Conservation (phyloP, 2,113 vertebrate species). For the Melanerpes formicivorus region DNA sequence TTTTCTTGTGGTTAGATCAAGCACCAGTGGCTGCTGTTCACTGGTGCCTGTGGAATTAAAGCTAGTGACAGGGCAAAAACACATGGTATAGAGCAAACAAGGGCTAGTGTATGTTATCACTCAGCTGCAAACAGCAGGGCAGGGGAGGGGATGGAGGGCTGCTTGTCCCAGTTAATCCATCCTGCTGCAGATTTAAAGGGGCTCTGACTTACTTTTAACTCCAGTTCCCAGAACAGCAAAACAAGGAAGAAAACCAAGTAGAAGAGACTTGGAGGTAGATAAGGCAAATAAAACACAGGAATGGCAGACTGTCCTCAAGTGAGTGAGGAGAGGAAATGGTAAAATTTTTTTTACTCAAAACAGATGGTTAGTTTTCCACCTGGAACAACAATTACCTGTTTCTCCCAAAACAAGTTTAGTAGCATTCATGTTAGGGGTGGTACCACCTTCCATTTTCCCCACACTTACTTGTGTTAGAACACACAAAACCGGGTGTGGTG, state of each 20-base stretch:
- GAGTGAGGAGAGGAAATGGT: background rate
- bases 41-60: conserved; percentile 40
- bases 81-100: background rate
- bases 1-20: background rate
- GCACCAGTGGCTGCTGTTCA: conserved; percentile 8
- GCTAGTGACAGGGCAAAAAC: background rate
- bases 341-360: conserved; percentile 13
- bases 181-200: background rate
- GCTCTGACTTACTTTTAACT: conserved; percentile 7
- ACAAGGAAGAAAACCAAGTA: conserved; percentile 32
- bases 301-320: background rate
- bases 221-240: background rate
- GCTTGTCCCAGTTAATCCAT: background rate
- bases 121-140: background rate
- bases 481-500: background rate
- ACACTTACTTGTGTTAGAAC: background rate
- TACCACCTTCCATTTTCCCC: background rate
- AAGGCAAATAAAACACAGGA: conserved; percentile 17
- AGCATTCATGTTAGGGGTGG: background rate
- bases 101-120: conserved; percentile 1
- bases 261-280: background rate
- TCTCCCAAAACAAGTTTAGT: conserved; percentile 36
- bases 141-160: background rate
- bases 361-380: background rate
- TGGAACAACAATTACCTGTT: conserved; percentile 1